Evolutionary conservation across 2,113 vertebrate species (phyloP), one percentile per base, ranked within the genome.

Genomic region (Hippolais icterina): DNA sequence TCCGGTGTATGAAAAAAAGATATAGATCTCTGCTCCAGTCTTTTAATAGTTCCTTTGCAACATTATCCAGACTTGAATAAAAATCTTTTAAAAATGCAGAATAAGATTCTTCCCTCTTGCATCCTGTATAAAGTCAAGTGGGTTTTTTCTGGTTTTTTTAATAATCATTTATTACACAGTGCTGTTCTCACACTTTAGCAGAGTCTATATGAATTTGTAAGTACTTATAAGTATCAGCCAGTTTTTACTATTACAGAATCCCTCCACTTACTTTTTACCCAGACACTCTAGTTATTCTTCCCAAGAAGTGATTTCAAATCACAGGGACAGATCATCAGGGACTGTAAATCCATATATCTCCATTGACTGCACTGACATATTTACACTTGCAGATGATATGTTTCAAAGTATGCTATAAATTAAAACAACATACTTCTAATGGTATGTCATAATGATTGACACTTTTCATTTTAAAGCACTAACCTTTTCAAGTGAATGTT

Each of bases 341-440:
- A 74, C 28, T 35, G 54, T 83, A 89, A 74, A 89, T 83, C 60
- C 8, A 2, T 42, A 77, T 5, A 65, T 8, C 23, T 72, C 35
- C 71, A 57, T 35, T 88, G 79, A 49, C n/a, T 83, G 60, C 46
- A 41, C 29, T 76, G 70, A 60, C 25, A 90, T 66, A 83, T 80
- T 94, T 92, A 80, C 18, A 77, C 33, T 42, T 74, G 57, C 2
- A 3, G 24, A 83, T 85, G n/a, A 86, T 90, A 88, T 90, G 33
- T 87, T 94, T 80, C 75, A 64, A 94, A 77, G 59, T 33, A n/a
- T 50, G 35, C 20, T 80, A 42, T 80, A 93, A 95, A 93, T 85
- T 86, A 88, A 94, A 83, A 75, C 78, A 93, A 72, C 88, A 86
- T 46, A 27, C 31, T 88, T 72, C 12, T 33, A 90, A 69, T 49